A percentile compares a stretch with the other conserved stretches of the same genome.
phyloP scores from a whole-genome alignment of 2,113 vertebrate species.

The Callospermophilus lateralis region DNA sequence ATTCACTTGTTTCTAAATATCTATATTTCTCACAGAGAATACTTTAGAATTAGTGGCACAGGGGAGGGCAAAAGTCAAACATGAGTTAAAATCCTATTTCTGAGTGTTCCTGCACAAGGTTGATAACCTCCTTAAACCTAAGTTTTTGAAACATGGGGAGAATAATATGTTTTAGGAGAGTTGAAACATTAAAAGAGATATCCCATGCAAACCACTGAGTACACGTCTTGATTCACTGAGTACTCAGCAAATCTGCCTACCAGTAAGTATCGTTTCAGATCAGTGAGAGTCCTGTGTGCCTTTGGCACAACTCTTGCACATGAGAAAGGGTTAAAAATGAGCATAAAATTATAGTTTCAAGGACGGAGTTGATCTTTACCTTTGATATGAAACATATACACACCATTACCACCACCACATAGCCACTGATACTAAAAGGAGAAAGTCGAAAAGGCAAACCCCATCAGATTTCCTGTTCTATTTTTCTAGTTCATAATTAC shows the following conservation, averaged over 20 bases:
- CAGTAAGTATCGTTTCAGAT: background rate
- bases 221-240: background rate
- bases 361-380: background rate
- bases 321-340: background rate
- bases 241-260: background rate
- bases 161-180: background rate
- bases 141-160: background rate
- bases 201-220: background rate
- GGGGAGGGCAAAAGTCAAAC: background rate
- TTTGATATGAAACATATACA: background rate
- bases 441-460: background rate
- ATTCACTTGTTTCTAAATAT: background rate
- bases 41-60: background rate
- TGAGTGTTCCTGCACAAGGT: background rate
- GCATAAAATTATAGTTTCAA: background rate
- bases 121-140: background rate
- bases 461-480: slow-evolving; percentile 51
- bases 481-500: slow-evolving; percentile 76
- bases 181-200: background rate
- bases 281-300: background rate
- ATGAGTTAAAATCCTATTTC: background rate
- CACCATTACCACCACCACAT: background rate
- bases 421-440: background rate
- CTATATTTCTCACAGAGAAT: background rate
- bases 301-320: background rate